A percentile compares a stretch with the other conserved stretches of the same genome.
Conservation (phyloP, 2,797 vertebrate species). For the Sebastes dallii region DNA sequence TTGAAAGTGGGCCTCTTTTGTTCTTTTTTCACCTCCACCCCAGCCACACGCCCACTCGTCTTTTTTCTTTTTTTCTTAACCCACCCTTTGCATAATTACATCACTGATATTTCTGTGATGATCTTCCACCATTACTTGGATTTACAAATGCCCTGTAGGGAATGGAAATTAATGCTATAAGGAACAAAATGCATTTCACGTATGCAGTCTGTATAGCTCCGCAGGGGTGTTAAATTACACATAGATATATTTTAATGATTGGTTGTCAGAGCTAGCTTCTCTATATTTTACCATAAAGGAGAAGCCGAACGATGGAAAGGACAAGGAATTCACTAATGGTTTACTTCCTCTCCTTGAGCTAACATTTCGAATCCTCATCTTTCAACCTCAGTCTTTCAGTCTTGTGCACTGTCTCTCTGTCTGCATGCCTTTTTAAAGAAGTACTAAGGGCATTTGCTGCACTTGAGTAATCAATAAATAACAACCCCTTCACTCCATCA, state of each 20-base stretch:
- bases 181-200: background rate
- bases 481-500: constrained; percentile 21
- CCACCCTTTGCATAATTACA: constrained; percentile 33
- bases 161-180: background rate
- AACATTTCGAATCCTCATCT: background rate
- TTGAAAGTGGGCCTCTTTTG: constrained; percentile 48
- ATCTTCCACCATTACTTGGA: background rate
- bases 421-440: constrained; percentile 4
- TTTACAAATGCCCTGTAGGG: background rate
- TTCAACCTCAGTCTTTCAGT: background rate
- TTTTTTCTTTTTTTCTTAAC: background rate
- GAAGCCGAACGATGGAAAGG: background rate
- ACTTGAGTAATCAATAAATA: constrained; percentile 65
- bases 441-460: constrained; percentile 27
- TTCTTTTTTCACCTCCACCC: constrained; percentile 11
- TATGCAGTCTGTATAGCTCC: background rate
- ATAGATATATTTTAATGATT: background rate
- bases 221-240: background rate
- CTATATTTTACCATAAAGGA: background rate
- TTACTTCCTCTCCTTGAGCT: background rate
- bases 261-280: background rate
- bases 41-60: background rate
- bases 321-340: background rate
- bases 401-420: background rate
- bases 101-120: constrained; percentile 3